These are phyloP conservation scores for Climacteris rufus DNA, from an alignment of 2,113 vertebrate genomes.

Conservation along the genomic window DNA sequence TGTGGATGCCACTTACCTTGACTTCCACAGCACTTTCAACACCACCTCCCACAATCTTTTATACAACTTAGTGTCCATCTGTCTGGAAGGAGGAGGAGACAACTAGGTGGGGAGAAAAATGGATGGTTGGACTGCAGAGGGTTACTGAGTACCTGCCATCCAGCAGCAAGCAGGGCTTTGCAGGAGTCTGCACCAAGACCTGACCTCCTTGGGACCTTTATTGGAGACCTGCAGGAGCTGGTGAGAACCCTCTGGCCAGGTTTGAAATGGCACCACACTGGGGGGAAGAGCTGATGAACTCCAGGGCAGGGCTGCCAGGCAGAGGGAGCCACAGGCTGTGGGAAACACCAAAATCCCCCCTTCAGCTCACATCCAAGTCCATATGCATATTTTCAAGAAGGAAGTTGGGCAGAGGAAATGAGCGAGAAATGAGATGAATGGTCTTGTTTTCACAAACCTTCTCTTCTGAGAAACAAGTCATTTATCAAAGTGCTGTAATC, in stretches of 20 bases:
- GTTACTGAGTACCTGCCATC: neutral
- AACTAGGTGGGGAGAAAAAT: neutral
- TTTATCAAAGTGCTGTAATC: conserved; percentile 67
- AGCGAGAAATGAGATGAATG: neutral
- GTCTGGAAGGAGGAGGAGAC: neutral
- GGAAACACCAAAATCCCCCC: neutral
- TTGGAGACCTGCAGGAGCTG: neutral
- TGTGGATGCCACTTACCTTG: neutral
- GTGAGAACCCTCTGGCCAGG: neutral
- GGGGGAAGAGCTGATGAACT: neutral
- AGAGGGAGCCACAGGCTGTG: neutral
- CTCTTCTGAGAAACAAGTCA: conserved; percentile 62
- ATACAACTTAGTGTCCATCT: neutral
- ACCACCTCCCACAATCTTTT: neutral
- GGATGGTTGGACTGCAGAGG: neutral
- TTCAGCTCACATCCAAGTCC: neutral
- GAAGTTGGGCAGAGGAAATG: neutral
- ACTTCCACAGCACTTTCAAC: neutral
- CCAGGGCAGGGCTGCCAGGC: neutral
- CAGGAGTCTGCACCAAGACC: neutral
- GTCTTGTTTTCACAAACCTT: conserved; percentile 59
- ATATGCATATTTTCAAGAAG: neutral
- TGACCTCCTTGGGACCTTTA: neutral
- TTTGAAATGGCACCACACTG: neutral
- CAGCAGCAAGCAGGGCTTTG: neutral